Conservation (phyloP, 1,140 invertebrate species). For the Drosophila bocqueti region DNA sequence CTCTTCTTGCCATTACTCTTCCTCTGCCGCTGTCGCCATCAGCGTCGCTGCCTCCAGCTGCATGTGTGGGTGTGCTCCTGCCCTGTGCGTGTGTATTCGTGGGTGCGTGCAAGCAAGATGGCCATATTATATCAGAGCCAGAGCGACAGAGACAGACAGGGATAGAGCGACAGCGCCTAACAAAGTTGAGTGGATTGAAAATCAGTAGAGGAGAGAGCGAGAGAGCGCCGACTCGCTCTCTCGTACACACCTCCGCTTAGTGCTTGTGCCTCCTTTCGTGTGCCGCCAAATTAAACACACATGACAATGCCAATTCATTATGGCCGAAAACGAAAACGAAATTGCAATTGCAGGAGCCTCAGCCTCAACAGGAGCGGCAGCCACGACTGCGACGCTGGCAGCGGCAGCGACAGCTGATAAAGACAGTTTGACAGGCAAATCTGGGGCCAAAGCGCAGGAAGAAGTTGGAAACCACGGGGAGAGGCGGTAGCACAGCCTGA, state of each 20-base stretch:
- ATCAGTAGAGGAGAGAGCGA: slow-evolving; percentile 40
- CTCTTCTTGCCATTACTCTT: slow-evolving; percentile 12
- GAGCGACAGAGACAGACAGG: slow-evolving; percentile 6
- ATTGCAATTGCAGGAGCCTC: slow-evolving; percentile 41
- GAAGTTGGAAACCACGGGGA: not conserved
- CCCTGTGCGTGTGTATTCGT: slow-evolving; percentile 31
- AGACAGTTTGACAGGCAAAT: slow-evolving; percentile 50
- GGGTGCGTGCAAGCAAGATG: slow-evolving; percentile 53
- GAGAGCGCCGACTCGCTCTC: slow-evolving; percentile 28
- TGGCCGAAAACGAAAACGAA: slow-evolving; percentile 37
- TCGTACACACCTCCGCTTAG: slow-evolving; percentile 4
- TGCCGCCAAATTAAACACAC: slow-evolving; percentile 52
- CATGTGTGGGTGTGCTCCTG: slow-evolving; percentile 20
- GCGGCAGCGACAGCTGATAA: slow-evolving; percentile 37
- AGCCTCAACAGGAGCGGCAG: not conserved
- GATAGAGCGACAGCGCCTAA: slow-evolving; percentile 19
- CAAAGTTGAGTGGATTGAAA: slow-evolving; percentile 53
- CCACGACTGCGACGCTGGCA: slow-evolving; percentile 2
- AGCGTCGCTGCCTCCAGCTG: not conserved
- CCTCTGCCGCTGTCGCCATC: slow-evolving; percentile 1
- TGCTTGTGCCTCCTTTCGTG: slow-evolving; percentile 26
- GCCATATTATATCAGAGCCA: slow-evolving; percentile 27
- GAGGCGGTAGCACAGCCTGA: not conserved
- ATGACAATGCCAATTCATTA: slow-evolving; percentile 72
- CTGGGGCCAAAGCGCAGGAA: slow-evolving; percentile 22